These are phyloP conservation scores for Enteromius thamalakanensis DNA, from an alignment of 2,797 vertebrate genomes.

Conservation along the genomic window DNA sequence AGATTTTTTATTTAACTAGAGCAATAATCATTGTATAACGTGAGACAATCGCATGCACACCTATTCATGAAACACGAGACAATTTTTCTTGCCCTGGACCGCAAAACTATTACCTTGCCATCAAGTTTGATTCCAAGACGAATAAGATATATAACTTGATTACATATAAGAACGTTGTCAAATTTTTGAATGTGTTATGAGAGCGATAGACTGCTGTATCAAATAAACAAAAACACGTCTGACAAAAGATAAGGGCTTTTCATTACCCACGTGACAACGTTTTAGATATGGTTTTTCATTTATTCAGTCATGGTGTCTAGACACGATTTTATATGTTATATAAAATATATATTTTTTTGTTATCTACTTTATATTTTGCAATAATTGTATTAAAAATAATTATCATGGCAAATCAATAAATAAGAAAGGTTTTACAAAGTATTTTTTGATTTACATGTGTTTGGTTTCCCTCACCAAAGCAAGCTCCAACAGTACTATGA, in stretches of 20 bases:
- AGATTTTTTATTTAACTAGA: not conserved
- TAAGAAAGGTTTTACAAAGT: not conserved
- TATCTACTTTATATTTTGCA: too few species aligned
- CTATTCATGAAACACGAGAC: not conserved
- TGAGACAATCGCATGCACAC: not conserved
- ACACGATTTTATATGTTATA: too few species aligned
- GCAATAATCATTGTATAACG: not conserved
- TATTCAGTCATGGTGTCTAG: not conserved
- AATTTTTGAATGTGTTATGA: not conserved
- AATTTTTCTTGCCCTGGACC: not conserved
- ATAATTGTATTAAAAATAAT: not conserved
- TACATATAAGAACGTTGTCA: not conserved
- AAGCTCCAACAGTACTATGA: not conserved
- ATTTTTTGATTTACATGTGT: not conserved
- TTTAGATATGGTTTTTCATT: not conserved
- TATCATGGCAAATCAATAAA: not conserved
- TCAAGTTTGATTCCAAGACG: not conserved
- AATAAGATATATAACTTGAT: not conserved
- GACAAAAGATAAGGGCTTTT: not conserved
- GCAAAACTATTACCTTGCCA: not conserved
- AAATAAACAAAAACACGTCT: conserved; percentile 5
- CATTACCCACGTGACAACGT: not conserved
- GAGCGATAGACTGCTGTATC: not conserved
- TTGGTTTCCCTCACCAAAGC: not conserved
- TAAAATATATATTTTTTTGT: not conserved